Evolutionary conservation across 2,797 vertebrate species (phyloP).

Genomic region (Cryptoblepharus egeriae): DNA sequence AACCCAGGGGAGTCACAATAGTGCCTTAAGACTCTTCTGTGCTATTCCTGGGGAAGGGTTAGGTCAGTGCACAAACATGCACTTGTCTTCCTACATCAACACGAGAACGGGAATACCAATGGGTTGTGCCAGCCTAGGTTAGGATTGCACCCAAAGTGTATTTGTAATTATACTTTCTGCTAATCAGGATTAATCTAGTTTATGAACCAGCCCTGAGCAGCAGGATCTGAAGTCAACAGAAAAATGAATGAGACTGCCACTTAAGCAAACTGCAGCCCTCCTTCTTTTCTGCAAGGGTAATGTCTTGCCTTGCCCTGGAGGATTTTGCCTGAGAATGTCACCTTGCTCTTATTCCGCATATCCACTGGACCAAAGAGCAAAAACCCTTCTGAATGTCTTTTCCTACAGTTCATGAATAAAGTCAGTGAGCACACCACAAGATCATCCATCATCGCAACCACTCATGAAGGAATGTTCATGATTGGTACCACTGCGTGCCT

Average conservation of each 20-base stretch:
- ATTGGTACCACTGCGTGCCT: neutral
- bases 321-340: conserved; percentile 29
- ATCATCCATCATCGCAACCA: conserved; percentile 28
- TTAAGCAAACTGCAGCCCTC: neutral
- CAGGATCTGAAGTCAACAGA: neutral
- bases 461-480: conserved; percentile 38
- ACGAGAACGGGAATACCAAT: no score
- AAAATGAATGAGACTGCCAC: neutral
- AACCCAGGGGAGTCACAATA: no score
- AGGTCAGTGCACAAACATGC: no score
- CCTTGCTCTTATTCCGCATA: conserved; percentile 14
- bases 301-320: neutral
- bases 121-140: no score
- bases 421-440: conserved; percentile 24
- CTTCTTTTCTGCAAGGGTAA: conserved; percentile 17
- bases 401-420: conserved; percentile 17
- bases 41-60: no score
- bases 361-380: conserved; percentile 4
- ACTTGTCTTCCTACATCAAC: no score
- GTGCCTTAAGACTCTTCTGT: no score
- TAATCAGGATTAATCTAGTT: neutral
- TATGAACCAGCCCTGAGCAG: neutral
- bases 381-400: conserved; percentile 26
- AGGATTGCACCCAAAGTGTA: no score
- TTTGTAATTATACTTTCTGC: conserved; percentile 1